These are phyloP conservation scores for Cetonia aurata DNA, from an alignment of 2,888 invertebrate genomes.

Conservation along the genomic window DNA sequence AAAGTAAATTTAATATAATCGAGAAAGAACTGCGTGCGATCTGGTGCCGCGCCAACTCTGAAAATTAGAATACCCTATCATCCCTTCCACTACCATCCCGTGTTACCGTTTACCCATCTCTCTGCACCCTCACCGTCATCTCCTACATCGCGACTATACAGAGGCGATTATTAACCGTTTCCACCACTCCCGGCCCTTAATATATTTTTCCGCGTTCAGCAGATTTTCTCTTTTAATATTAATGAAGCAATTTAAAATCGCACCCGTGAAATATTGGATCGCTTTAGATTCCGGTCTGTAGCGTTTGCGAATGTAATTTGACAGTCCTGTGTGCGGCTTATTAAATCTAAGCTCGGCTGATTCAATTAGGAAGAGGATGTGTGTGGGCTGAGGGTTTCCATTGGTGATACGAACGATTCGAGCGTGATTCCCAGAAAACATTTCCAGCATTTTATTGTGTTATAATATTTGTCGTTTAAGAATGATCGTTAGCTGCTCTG, in stretches of 20 bases:
- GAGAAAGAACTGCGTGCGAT: neutral
- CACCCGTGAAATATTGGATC: conserved; percentile 40
- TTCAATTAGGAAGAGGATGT: too few species aligned
- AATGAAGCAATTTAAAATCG: conserved; percentile 46
- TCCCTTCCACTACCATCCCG: neutral
- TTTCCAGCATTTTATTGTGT: too few species aligned
- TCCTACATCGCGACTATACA: neutral
- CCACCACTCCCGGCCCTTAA: conserved; percentile 7
- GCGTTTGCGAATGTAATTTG: conserved; percentile 21
- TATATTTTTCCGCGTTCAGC: conserved; percentile 43
- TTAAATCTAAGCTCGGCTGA: conserved; percentile 9
- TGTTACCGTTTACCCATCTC: too few species aligned
- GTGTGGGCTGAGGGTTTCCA: too few species aligned
- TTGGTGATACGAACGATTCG: too few species aligned
- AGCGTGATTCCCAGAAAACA: too few species aligned
- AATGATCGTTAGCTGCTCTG: too few species aligned
- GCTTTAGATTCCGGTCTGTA: conserved; percentile 23
- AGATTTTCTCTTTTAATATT: conserved; percentile 46
- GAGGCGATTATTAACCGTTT: conserved; percentile 40
- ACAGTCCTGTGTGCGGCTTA: conserved; percentile 19
- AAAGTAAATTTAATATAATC: conserved; percentile 6
- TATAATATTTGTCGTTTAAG: too few species aligned
- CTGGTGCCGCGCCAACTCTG: conserved; percentile 8
- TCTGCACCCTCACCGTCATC: too few species aligned
- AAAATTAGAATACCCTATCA: conserved; percentile 18